These are phyloP conservation scores for Bufo bufo DNA, from an alignment of 2,113 vertebrate species.

Conservation along the genomic window DNA sequence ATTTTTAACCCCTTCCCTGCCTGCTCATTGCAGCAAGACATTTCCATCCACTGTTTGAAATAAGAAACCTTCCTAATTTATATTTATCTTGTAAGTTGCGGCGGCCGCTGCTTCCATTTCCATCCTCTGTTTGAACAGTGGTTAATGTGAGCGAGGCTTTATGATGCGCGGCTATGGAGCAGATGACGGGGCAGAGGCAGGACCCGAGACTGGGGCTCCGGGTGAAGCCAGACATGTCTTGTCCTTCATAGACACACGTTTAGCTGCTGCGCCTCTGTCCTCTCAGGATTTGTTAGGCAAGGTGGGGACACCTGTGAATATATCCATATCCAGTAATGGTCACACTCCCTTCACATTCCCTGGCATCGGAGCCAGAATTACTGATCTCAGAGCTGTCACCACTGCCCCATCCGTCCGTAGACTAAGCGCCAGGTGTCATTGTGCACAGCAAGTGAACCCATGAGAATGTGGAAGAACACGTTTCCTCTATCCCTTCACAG, in stretches of 20 bases:
- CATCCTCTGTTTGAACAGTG: constrained; percentile 20
- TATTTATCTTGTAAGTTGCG: constrained; percentile 22
- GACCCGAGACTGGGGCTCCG: background rate
- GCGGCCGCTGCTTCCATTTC: background rate
- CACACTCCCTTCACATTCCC: background rate
- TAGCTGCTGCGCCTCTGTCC: background rate
- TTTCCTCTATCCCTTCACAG: background rate
- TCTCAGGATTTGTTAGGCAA: background rate
- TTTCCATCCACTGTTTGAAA: constrained; percentile 3
- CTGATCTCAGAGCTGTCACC: background rate
- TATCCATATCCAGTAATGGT: background rate
- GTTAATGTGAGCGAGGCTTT: constrained; percentile 29
- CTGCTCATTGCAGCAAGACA: background rate
- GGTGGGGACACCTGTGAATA: no score
- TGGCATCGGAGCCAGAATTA: background rate
- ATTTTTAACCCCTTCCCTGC: background rate
- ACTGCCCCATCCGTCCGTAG: background rate
- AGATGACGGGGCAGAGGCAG: background rate
- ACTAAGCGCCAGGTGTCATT: background rate
- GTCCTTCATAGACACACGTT: no score
- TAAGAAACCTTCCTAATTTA: constrained; percentile 3
- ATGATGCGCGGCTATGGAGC: background rate
- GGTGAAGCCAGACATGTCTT: no score
- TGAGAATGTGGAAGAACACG: constrained; percentile 34
- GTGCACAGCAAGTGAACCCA: background rate